phyloP scores from a whole-genome alignment of 2,113 vertebrate species.

The Antennarius striatus region DNA sequence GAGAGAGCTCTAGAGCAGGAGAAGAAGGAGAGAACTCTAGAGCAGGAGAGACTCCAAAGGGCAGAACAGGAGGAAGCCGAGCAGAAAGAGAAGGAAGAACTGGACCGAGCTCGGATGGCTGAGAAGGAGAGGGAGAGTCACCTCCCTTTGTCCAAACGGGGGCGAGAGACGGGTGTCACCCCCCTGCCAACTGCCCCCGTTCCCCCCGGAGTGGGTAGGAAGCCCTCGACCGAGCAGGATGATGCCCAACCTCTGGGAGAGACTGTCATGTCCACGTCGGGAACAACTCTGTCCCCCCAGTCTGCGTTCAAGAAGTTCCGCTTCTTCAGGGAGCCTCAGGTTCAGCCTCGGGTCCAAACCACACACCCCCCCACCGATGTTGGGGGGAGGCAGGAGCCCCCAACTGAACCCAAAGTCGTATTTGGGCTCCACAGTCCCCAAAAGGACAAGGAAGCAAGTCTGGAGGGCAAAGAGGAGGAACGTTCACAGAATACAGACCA shows the following conservation, averaged over 20 bases:
- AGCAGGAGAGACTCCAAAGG: constrained; percentile 1
- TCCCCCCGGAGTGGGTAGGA: constrained; percentile 53
- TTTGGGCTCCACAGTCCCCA: constrained; percentile 12
- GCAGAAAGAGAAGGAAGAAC: constrained; percentile 45
- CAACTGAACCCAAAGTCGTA: constrained; percentile 35
- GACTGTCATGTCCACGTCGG: constrained; percentile 32
- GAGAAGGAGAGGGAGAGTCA: constrained; percentile 64
- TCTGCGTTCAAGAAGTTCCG: constrained; percentile 79
- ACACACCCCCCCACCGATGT: constrained; percentile 24
- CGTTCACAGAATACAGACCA: constrained; percentile 17
- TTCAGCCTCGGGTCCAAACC: constrained; percentile 34
- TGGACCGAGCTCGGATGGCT: constrained; percentile 52
- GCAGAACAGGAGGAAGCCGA: constrained; percentile 6
- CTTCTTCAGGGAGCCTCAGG: constrained; percentile 68
- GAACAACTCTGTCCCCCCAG: constrained; percentile 58
- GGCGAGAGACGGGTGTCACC: constrained; percentile 61
- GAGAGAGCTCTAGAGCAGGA: constrained; percentile 37
- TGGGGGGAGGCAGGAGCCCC: constrained; percentile 18
- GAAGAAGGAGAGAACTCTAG: constrained; percentile 9
- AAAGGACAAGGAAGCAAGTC: constrained; percentile 22
- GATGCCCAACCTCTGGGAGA: constrained; percentile 28
- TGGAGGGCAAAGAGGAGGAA: constrained; percentile 29
- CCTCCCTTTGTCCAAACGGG: constrained; percentile 67
- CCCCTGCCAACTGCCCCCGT: constrained; percentile 54
- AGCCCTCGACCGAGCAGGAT: constrained; percentile 47